Conservation (phyloP, 2,113 vertebrate species). For the Hepsetus odoe region DNA sequence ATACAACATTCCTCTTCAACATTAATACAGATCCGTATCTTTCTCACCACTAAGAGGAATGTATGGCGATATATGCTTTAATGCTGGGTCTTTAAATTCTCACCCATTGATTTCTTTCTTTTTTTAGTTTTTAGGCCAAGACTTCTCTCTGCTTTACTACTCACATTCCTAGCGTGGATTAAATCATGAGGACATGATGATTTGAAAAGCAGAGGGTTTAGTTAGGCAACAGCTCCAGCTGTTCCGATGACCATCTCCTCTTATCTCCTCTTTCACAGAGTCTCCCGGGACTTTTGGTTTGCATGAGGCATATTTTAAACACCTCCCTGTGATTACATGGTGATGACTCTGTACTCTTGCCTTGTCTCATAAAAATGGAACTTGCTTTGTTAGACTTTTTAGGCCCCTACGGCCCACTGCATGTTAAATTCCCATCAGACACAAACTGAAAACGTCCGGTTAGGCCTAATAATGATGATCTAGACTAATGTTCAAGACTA, state of each 20-base stretch:
- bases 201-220: neutral
- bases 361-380: slow-evolving; percentile 9
- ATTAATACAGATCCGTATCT: slow-evolving; percentile 21
- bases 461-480: no score
- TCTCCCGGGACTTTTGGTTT: slow-evolving; percentile 2
- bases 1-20: slow-evolving; percentile 25
- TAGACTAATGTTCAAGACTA: no score
- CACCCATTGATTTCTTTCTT: neutral
- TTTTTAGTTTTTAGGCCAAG: no score
- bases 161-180: no score
- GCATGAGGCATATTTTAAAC: slow-evolving; percentile 12
- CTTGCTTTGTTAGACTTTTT: neutral
- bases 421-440: neutral
- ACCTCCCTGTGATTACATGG: slow-evolving; percentile 41
- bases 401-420: slow-evolving; percentile 34
- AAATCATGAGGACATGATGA: neutral
- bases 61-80: slow-evolving; percentile 9
- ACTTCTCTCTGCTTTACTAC: no score
- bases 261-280: neutral
- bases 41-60: neutral
- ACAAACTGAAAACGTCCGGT: neutral
- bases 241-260: neutral
- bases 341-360: neutral
- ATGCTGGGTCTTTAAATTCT: neutral
- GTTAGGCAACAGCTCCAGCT: neutral